Conservation (phyloP, 37 sponge, comb jelly and placozoan genomes). For the Ianthella basta region DNA sequence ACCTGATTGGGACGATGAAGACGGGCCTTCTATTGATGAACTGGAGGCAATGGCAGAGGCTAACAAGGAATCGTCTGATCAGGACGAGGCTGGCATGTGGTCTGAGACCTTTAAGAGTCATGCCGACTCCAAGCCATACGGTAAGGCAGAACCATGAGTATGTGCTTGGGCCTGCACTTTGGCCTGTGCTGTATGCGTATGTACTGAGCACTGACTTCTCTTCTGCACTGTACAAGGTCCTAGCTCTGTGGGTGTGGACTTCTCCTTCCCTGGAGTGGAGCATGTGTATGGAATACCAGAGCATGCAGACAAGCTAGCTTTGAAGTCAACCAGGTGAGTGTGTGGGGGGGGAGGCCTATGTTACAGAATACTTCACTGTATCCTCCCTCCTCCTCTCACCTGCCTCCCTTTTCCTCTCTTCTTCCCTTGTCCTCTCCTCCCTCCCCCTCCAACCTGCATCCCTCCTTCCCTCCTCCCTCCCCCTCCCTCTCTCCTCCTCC, state of each 20-base stretch:
- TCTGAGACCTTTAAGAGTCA: constrained; percentile 95
- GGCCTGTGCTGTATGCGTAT: too few species aligned
- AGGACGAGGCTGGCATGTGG: constrained; percentile 80
- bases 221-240: constrained; percentile 78
- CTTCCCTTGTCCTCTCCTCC: too few species aligned
- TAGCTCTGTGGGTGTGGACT: constrained; percentile 88
- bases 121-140: constrained; percentile 93
- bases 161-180: too few species aligned
- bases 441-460: too few species aligned
- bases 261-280: constrained; percentile 94
- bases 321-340: constrained; percentile 86
- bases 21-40: constrained; percentile 11
- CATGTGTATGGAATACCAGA: constrained; percentile 98
- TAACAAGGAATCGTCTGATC: not conserved
- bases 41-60: not conserved
- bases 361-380: too few species aligned
- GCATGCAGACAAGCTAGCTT: constrained; percentile 92
- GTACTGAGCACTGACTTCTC: not conserved
- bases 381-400: not conserved
- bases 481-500: too few species aligned
- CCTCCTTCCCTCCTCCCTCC: not conserved
- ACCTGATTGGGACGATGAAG: constrained; percentile 34
- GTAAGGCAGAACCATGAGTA: constrained; percentile 36
- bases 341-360: too few species aligned
- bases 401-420: not conserved